Evolutionary conservation across 1,140 invertebrate genomes (phyloP).

Genomic region (Lepidurus couesii): DNA sequence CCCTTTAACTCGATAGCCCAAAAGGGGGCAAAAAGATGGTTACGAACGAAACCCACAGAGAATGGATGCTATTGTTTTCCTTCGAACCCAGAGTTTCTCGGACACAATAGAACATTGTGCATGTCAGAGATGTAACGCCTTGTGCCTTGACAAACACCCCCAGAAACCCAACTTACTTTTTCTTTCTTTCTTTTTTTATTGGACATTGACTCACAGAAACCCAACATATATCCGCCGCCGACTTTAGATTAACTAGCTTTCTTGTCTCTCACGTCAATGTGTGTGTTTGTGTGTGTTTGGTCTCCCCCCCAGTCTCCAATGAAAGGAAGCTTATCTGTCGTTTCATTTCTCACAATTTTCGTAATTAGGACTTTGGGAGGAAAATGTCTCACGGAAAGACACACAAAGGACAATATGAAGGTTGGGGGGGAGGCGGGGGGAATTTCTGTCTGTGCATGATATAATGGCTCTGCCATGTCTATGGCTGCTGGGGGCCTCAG

Average conservation of each 20-base stretch:
- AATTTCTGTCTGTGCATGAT: conserved; percentile 22
- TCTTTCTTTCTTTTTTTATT: conserved; percentile 1
- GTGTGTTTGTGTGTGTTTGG: neutral
- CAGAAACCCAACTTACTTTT: conserved; percentile 8
- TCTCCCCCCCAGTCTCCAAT: neutral
- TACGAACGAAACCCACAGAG: neutral
- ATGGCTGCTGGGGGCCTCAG: neutral
- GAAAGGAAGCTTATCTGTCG: neutral
- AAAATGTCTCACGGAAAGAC: neutral
- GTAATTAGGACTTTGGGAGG: neutral
- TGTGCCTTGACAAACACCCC: conserved; percentile 5
- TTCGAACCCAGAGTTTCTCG: neutral
- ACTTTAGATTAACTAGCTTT: neutral
- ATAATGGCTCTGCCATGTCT: conserved; percentile 19
- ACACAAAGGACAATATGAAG: neutral
- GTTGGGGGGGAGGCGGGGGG: neutral
- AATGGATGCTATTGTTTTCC: conserved; percentile 11
- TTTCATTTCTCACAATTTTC: neutral
- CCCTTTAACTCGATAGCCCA: conserved; percentile 8
- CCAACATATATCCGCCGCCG: neutral
- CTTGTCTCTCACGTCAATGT: neutral
- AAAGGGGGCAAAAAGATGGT: neutral
- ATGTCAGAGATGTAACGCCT: neutral
- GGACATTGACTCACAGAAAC: neutral
- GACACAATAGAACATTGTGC: conserved; percentile 14